These are phyloP conservation scores for Ciconia stormi DNA, from an alignment of 2,113 vertebrate genomes.

Conservation along the genomic window DNA sequence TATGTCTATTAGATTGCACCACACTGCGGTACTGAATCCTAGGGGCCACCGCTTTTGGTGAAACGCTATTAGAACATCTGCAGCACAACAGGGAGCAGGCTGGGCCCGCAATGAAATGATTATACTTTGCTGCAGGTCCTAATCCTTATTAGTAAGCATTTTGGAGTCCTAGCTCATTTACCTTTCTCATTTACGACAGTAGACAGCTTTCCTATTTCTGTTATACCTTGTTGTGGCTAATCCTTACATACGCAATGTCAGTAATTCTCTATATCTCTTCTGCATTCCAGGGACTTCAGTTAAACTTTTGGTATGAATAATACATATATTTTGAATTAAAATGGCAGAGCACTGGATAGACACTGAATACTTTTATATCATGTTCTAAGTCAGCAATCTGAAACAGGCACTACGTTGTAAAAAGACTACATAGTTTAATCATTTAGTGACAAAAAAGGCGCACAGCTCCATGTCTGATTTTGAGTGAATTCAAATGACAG, in stretches of 20 bases:
- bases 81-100: background rate
- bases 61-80: background rate
- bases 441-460: background rate
- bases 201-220: background rate
- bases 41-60: background rate
- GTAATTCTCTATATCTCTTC: background rate
- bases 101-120: background rate
- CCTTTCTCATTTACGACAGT: background rate
- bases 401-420: background rate
- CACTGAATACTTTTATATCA: background rate
- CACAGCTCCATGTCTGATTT: background rate
- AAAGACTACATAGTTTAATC: conserved; percentile 3
- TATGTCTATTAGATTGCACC: background rate
- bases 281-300: background rate
- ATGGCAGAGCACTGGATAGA: background rate
- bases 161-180: background rate
- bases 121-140: background rate
- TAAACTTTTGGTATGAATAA: conserved; percentile 7
- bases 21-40: background rate
- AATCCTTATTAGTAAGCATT: background rate
- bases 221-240: background rate
- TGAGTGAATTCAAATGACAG: background rate
- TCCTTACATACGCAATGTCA: background rate
- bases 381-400: background rate
- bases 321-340: background rate